Evolutionary conservation across 2,797 vertebrate species (phyloP).

Genomic region (Bucorvus abyssinicus): DNA sequence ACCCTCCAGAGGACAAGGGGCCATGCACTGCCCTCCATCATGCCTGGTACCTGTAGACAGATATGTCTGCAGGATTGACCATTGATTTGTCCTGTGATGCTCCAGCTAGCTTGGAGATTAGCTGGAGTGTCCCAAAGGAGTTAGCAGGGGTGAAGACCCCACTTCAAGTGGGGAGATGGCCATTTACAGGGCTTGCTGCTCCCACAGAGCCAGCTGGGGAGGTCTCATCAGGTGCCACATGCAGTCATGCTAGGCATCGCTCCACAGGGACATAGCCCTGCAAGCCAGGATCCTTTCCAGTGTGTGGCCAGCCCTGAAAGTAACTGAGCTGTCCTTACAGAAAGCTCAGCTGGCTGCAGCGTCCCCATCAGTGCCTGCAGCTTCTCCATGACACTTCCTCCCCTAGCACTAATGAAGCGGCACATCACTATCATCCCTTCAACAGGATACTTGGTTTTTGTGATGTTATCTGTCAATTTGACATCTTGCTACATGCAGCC

Average conservation of each 20-base stretch:
- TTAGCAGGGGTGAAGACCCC: fast-evolving
- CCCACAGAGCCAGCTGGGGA: neutral
- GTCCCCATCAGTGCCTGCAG: neutral
- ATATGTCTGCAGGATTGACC: fast-evolving
- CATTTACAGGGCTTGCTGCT: neutral
- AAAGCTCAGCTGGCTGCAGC: neutral
- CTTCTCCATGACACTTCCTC: neutral
- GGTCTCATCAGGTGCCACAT: neutral
- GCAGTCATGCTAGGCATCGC: fast-evolving
- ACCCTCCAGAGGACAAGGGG: neutral
- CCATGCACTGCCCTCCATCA: neutral
- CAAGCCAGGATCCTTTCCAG: neutral
- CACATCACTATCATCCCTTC: neutral
- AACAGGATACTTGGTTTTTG: neutral
- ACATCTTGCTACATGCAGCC: neutral
- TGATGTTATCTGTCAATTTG: neutral
- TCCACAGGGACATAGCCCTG: fast-evolving
- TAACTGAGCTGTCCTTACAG: neutral
- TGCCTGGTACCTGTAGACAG: neutral
- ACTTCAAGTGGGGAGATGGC: neutral
- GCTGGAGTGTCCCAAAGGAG: neutral
- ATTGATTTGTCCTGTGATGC: neutral
- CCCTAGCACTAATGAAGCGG: neutral
- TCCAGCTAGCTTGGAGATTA: neutral
- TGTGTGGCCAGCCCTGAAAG: neutral